Base-by-base conservation (phyloP, 2,797 vertebrate genomes). In the Scleropages formosus region DNA sequence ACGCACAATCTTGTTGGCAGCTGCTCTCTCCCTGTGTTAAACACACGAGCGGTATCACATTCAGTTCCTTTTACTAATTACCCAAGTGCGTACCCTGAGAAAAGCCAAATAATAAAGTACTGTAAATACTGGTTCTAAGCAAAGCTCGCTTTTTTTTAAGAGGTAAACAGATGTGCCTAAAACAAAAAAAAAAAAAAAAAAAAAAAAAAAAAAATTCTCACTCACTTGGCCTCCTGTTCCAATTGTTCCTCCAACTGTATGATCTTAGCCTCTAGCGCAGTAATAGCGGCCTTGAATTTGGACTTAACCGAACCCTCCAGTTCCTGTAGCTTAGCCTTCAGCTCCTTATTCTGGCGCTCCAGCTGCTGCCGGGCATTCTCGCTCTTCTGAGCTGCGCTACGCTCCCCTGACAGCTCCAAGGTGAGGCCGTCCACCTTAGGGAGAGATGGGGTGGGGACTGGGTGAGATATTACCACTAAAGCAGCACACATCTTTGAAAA, bases 201-300 rank as follows among this genome's bases (percentile, higher is more conserved):
- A 44, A 15, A 27, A 13, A 31, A 31, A 69, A 69, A 13, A 18
- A 44, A 22, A 44, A 0, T n/a, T n/a, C n/a, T 39, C 3, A 44
- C 93, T 87, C 90, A 99, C 97, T 98, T 98, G 75, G 95, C 94
- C 85, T 99, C 98, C 88, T 98, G 97, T 83, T 99, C 97, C 16
- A 98, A 91, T 84, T 98, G 98, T 77, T 99, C 97, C 86, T 99
- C 98, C 73, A 99, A 88, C 86, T 98, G 96, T 39, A 92, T 90
- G 62, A 96, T 96, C 90, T 99, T 99, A 73, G 97, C 94, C 86
- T 99, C 98, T 76, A 98, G 89, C 47, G 96, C 92, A 0, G 95
- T 87, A 84, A 99, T 98, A 0, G 96, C 92, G 0, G 95, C 93
- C 88, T 99, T 99, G 87, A 98, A 99, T 85, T 97, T 98, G 7